phyloP scores from a whole-genome alignment of 2,113 vertebrate species.

The Chaetorhynchus papuensis region DNA sequence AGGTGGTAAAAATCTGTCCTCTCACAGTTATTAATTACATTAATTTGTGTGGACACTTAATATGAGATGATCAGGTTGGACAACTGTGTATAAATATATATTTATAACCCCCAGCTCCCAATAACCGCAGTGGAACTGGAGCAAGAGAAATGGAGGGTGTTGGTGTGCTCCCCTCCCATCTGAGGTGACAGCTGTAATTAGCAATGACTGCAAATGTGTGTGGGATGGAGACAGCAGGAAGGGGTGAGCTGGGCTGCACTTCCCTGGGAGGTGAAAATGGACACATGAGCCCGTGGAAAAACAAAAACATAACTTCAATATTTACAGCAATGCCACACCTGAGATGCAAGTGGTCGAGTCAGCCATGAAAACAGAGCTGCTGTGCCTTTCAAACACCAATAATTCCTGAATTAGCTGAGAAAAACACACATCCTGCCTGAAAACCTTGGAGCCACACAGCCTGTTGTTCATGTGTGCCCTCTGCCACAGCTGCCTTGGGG shows the following conservation, averaged over 20 bases:
- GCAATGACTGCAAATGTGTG: not conserved
- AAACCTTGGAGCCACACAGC: not conserved
- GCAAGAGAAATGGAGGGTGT: not conserved
- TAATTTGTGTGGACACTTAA: not conserved
- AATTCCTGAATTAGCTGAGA: not conserved
- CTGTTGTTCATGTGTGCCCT: not conserved
- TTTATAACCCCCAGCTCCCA: not conserved
- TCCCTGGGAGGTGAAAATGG: not conserved
- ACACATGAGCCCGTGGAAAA: not conserved
- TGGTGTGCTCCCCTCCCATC: not conserved
- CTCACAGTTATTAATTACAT: not conserved
- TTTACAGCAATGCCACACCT: not conserved
- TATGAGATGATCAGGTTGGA: not conserved
- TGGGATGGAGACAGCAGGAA: not conserved
- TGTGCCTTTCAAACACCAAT: not conserved
- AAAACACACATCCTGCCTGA: not conserved
- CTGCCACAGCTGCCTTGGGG: not conserved
- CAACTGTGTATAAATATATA: not conserved
- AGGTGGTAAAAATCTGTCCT: not conserved
- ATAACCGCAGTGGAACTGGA: not conserved
- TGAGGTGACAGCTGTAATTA: not conserved
- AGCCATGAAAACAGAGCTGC: not conserved
- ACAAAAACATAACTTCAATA: rapidly evolving
- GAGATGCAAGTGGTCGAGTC: not conserved
- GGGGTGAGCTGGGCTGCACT: not conserved